phyloP scores from a whole-genome alignment of 2,797 vertebrate species.

The Sebastes minor region DNA sequence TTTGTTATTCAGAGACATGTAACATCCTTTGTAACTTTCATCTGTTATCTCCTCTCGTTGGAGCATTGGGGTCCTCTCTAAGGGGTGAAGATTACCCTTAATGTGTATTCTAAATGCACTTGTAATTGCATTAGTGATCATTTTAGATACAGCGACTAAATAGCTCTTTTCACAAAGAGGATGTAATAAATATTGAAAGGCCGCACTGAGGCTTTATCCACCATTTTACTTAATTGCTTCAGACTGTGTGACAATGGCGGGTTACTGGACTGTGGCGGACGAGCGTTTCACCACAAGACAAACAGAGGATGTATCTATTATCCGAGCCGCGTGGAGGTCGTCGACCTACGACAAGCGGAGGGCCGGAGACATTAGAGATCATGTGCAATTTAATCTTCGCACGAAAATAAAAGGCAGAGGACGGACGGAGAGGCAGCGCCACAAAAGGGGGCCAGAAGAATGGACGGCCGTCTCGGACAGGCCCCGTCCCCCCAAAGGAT shows the following conservation, averaged over 20 bases:
- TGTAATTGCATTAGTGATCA: constrained; percentile 83
- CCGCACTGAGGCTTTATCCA: constrained; percentile 80
- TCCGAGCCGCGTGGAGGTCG: constrained; percentile 89
- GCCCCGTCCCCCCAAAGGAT: constrained; percentile 82
- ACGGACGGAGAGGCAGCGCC: constrained; percentile 77
- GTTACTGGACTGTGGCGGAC: constrained; percentile 93
- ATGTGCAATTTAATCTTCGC: constrained; percentile 99
- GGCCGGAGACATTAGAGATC: constrained; percentile 92
- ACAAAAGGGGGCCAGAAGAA: constrained; percentile 91
- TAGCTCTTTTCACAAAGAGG: constrained; percentile 77
- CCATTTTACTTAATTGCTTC: constrained; percentile 98
- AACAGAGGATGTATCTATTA: constrained; percentile 97
- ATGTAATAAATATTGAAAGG: constrained; percentile 90
- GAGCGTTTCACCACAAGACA: constrained; percentile 80
- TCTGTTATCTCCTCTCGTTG: constrained; percentile 58
- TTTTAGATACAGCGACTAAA: constrained; percentile 82
- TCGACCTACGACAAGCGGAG: constrained; percentile 90
- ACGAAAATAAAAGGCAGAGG: constrained; percentile 87
- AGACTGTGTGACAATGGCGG: constrained; percentile 90
- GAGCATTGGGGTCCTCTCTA: constrained; percentile 56
- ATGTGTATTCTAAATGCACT: constrained; percentile 79
- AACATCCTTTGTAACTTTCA: constrained; percentile 54
- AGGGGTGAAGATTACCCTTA: constrained; percentile 74
- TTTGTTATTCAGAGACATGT: constrained; percentile 55
- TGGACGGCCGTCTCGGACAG: constrained; percentile 85